Evolutionary conservation across 2,113 vertebrate genomes (phyloP), one percentile per base, ranked within the genome.

Genomic region (Osmerus mordax): DNA sequence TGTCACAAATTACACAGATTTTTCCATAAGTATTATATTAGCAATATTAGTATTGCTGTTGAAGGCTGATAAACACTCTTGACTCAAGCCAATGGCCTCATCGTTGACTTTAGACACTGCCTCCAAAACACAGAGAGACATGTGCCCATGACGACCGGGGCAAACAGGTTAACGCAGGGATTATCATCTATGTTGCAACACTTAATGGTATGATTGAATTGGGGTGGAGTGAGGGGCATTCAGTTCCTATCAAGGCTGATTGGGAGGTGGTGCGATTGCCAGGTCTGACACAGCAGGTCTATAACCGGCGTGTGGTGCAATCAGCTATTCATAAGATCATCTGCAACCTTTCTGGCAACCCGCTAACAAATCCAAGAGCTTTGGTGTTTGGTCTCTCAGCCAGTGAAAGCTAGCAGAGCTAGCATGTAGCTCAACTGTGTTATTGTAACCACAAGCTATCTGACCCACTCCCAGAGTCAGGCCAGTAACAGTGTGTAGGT

Each of bases 171-270:
- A 75, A 81, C 78, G 72, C 19, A 70, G 54, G 81, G 52, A 72
- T 73, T 73, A 71, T 63, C 74, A 66, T 65, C 77, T 63, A 81
- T 88, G 86, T 89, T 82, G 87, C 82, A 90, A 90, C 78, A 82
- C 80, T 81, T 86, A 88, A 87, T 82, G 54, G 71, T 65, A 72
- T 83, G 78, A 88, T 87, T 84, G 65, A 87, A 88, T 87, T 51
- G 75, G 82, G 77, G 81, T 80, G 81, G 84, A 75, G 78, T 32
- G 68, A 66, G 59, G 36, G 58, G 64, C 71, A 64, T 69, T 67
- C 67, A 65, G 11, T 65, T 78, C 67, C 72, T 59, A 76, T 77
- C 83, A 78, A 84, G 71, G 72, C 67, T 56, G 32, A 65, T 66
- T 52, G 63, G 25, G 76, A 71, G 62, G 41, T 47, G 9, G 41